A percentile compares a stretch with the other conserved stretches of the same genome.
Conservation (phyloP, 1,140 invertebrate genomes). For the Drosophila elegans region DNA sequence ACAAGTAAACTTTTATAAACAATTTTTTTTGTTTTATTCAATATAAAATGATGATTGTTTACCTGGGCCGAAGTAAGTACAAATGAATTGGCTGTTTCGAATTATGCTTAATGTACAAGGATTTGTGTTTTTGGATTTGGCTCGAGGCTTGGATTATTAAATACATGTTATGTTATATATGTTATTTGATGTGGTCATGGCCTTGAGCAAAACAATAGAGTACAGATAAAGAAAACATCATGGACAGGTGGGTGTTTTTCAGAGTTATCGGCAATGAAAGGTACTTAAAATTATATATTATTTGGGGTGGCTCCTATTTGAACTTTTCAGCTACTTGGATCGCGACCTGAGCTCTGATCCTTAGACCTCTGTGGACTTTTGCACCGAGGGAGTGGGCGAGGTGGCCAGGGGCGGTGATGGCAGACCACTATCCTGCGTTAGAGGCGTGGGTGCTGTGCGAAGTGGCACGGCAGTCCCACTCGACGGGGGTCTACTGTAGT, state of each 20-base stretch:
- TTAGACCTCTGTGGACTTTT: conserved; percentile 84
- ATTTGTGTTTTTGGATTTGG: background rate
- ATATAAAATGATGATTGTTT: conserved; percentile 47
- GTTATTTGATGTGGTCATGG: conserved; percentile 52
- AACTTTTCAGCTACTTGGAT: conserved; percentile 67
- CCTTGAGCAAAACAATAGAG: conserved; percentile 19
- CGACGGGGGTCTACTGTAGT: conserved; percentile 72
- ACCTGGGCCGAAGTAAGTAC: conserved; percentile 35
- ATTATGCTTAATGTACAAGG: conserved; percentile 35
- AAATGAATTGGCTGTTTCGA: conserved; percentile 19
- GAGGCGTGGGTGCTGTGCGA: conserved; percentile 55
- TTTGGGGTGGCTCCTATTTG: conserved; percentile 68
- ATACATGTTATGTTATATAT: conserved; percentile 6
- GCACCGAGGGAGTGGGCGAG: conserved; percentile 78
- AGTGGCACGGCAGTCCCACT: conserved; percentile 49
- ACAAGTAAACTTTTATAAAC: conserved; percentile 37
- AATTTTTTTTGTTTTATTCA: conserved; percentile 54
- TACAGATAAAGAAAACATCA: conserved; percentile 20
- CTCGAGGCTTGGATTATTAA: conserved; percentile 8
- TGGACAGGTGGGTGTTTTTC: conserved; percentile 36
- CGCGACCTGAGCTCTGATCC: conserved; percentile 31
- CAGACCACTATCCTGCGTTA: conserved; percentile 79
- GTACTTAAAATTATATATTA: conserved; percentile 57
- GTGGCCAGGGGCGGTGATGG: conserved; percentile 77
- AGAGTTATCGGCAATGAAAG: conserved; percentile 46